Conservation (phyloP, 37 sponge, comb jelly and placozoan genomes). For the Haliclona indistincta region DNA sequence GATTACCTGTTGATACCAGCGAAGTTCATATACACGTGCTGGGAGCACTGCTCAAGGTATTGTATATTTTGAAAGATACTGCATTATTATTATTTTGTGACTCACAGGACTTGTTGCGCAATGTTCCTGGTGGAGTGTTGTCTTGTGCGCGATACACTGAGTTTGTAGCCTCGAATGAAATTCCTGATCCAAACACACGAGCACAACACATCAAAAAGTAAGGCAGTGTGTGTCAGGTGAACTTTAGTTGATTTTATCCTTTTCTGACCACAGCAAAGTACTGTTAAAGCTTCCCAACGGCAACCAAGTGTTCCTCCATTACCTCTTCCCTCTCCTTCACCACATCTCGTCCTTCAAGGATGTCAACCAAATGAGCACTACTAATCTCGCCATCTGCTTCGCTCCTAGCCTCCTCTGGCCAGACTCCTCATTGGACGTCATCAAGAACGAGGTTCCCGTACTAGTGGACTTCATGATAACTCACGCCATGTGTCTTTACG, state of each 20-base stretch:
- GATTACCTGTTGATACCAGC: conserved; percentile 34
- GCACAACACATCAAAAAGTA: conserved; percentile 52
- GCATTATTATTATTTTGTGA: too few relatives aligned
- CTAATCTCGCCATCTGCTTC: conserved; percentile 80
- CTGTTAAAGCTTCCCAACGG: conserved; percentile 43
- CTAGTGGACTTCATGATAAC: conserved; percentile 74
- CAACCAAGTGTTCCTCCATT: conserved; percentile 54
- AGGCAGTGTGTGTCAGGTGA: not conserved
- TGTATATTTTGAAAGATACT: too few relatives aligned
- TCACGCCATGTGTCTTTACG: conserved; percentile 56
- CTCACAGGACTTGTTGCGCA: conserved; percentile 67
- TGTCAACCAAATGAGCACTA: conserved; percentile 62
- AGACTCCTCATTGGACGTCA: conserved; percentile 66
- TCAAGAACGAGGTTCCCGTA: conserved; percentile 79
- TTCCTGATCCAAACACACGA: conserved; percentile 41
- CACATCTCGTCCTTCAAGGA: conserved; percentile 46
- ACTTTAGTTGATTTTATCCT: not conserved
- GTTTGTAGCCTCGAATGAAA: conserved; percentile 76
- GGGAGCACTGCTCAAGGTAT: conserved; percentile 55
- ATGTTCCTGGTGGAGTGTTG: conserved; percentile 64
- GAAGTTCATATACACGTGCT: conserved; percentile 44
- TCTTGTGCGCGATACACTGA: conserved; percentile 61
- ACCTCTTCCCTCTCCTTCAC: conserved; percentile 65
- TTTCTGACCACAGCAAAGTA: conserved; percentile 22
- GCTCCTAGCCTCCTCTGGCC: conserved; percentile 84